Evolutionary conservation across 2,888 invertebrate genomes (phyloP).

Genomic region (Tetramorium bicarinatum): DNA sequence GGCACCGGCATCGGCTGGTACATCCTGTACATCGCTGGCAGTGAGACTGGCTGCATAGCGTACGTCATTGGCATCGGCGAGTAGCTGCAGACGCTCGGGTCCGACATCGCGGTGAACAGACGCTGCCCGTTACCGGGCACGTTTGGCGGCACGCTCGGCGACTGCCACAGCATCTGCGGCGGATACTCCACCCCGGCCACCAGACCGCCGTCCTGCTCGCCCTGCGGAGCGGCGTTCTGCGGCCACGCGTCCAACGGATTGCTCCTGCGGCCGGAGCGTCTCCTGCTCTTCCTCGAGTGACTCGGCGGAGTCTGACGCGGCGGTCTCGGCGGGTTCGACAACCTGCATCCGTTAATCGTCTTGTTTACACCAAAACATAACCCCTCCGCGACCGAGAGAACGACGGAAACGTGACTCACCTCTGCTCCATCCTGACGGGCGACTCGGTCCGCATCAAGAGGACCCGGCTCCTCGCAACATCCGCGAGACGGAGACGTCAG

Average conservation of each 20-base stretch:
- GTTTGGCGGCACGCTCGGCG: constrained; percentile 67
- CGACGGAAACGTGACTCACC: neutral
- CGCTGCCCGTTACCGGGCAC: constrained; percentile 84
- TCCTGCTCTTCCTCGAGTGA: constrained; percentile 74
- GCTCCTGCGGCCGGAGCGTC: constrained; percentile 66
- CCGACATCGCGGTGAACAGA: constrained; percentile 87
- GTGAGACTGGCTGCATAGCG: constrained; percentile 89
- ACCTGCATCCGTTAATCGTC: neutral
- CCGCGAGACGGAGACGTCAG: neutral
- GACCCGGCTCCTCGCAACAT: neutral
- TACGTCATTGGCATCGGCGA: constrained; percentile 86
- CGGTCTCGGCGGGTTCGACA: constrained; percentile 70
- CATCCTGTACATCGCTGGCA: constrained; percentile 88
- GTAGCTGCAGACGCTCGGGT: constrained; percentile 86
- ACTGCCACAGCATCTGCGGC: constrained; percentile 78
- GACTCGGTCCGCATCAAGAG: constrained; percentile 46
- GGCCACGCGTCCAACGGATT: constrained; percentile 53
- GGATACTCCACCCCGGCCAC: constrained; percentile 75
- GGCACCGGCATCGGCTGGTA: constrained; percentile 86
- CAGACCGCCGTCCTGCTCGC: constrained; percentile 52
- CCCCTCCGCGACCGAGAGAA: neutral
- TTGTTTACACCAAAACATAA: constrained; percentile 44
- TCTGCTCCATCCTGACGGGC: constrained; percentile 32
- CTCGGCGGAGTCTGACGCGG: constrained; percentile 60
- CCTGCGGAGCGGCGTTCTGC: constrained; percentile 28